These are phyloP conservation scores for Trachurus trachurus DNA, from an alignment of 2,797 vertebrate genomes.

Conservation along the genomic window DNA sequence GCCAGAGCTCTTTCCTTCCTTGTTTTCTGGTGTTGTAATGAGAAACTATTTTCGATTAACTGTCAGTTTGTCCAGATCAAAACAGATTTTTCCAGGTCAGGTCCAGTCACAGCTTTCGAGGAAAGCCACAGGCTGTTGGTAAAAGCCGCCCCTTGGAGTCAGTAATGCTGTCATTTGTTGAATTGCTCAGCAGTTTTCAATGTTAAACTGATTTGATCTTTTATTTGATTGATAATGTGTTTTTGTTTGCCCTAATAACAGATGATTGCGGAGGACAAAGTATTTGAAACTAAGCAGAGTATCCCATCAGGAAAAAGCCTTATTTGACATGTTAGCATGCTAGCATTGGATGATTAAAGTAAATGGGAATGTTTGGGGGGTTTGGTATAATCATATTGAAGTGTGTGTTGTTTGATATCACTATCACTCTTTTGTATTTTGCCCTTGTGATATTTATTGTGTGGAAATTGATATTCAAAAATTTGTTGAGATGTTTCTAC, in stretches of 20 bases:
- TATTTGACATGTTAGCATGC: too few species aligned
- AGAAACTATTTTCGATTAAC: constrained; percentile 8
- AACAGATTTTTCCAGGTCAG: background rate
- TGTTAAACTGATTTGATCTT: background rate
- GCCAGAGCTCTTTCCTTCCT: background rate
- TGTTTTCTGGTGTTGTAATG: constrained; percentile 6
- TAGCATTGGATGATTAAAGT: too few species aligned
- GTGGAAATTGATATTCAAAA: background rate
- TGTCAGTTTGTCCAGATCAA: background rate
- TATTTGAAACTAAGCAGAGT: background rate
- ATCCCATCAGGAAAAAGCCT: too few species aligned
- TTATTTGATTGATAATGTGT: background rate
- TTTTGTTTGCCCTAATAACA: background rate
- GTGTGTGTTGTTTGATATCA: too few species aligned
- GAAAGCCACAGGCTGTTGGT: background rate
- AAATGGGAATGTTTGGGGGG: background rate
- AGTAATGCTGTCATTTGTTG: background rate
- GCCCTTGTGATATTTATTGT: background rate
- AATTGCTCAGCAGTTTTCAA: background rate
- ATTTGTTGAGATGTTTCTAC: background rate
- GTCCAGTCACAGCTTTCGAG: background rate
- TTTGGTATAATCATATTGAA: too few species aligned
- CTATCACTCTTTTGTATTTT: background rate
- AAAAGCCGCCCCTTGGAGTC: background rate
- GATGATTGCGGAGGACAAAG: background rate